phyloP scores from a whole-genome alignment of 2,888 invertebrate genomes.

The Amblyteles armatorius region DNA sequence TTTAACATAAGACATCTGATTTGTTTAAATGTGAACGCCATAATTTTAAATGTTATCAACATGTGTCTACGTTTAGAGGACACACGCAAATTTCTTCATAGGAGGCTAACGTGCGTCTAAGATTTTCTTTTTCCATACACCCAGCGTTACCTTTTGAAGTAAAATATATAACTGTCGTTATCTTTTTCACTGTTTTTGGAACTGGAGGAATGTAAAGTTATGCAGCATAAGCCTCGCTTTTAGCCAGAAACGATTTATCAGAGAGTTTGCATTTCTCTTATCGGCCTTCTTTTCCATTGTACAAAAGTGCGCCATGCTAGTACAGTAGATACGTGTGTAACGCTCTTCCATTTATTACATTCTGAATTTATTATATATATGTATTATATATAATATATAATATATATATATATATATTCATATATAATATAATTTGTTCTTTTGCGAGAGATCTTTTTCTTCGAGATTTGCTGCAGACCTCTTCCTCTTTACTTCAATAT shows the following conservation, averaged over 20 bases:
- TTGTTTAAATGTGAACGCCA: neutral
- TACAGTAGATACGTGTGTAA: conserved; percentile 32
- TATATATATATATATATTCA: conserved; percentile 20
- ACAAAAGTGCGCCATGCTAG: conserved; percentile 11
- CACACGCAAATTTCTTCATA: neutral
- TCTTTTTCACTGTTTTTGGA: conserved; percentile 23
- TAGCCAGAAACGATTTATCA: conserved; percentile 22
- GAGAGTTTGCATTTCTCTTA: conserved; percentile 52
- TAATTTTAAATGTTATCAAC: conserved; percentile 3
- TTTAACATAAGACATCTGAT: neutral
- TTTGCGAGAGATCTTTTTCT: conserved; percentile 35
- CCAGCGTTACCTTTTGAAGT: neutral
- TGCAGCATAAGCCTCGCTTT: conserved; percentile 1
- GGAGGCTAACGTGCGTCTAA: neutral
- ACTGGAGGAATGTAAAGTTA: conserved; percentile 11
- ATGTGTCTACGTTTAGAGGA: neutral
- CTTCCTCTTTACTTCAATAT: neutral
- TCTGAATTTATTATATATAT: neutral
- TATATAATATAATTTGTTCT: neutral
- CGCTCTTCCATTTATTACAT: neutral
- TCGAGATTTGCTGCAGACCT: conserved; percentile 17
- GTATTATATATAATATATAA: neutral
- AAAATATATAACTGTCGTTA: conserved; percentile 13
- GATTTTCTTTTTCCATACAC: neutral
- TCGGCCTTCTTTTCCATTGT: conserved; percentile 18